Conservation (phyloP, 2,888 invertebrate genomes). For the Folsomia candida region DNA sequence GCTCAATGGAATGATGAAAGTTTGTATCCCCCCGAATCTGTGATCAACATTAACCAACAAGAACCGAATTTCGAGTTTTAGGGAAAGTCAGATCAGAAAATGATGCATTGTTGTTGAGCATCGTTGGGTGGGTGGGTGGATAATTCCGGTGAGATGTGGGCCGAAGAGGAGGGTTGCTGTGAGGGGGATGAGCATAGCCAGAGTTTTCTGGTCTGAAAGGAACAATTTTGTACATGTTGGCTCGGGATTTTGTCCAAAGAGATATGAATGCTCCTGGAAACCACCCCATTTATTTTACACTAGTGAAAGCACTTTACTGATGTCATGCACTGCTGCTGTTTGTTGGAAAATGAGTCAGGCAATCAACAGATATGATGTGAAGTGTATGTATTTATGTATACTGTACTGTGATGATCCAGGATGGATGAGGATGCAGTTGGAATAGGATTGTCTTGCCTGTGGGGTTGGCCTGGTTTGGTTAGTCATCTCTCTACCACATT, state of each 20-base stretch:
- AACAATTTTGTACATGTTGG: too few relatives aligned
- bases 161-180: too few relatives aligned
- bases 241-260: too few relatives aligned
- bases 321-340: not conserved
- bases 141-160: too few relatives aligned
- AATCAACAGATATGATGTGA: not conserved
- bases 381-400: too few relatives aligned
- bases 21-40: not conserved
- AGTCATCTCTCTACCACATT: not conserved
- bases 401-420: not conserved
- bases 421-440: slow-evolving; percentile 3
- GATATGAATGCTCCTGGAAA: not conserved
- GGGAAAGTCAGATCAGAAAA: not conserved
- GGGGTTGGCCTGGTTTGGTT: slow-evolving; percentile 5
- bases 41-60: not conserved
- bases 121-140: too few relatives aligned
- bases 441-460: not conserved
- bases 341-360: too few relatives aligned
- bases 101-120: too few relatives aligned
- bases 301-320: not conserved
- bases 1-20: not conserved
- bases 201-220: too few relatives aligned
- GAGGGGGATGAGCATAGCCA: too few relatives aligned
- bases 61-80: too few relatives aligned
- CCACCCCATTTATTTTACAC: not conserved